phyloP scores from a whole-genome alignment of 1,140 invertebrate species.

The Mizuhopecten yessoensis region DNA sequence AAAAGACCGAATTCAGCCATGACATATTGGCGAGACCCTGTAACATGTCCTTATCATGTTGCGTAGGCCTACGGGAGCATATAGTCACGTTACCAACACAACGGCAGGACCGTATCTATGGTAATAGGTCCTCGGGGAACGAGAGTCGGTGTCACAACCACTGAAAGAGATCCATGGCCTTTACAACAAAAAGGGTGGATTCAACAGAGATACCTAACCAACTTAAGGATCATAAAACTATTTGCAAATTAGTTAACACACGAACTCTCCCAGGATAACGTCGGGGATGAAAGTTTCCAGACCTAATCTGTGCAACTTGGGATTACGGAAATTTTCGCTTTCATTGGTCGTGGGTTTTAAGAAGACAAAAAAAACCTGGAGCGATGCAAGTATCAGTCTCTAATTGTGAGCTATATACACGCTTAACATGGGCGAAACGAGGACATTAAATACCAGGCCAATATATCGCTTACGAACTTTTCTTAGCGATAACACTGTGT shows the following conservation, averaged over 20 bases:
- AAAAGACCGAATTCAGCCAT: not conserved
- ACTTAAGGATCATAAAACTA: not conserved
- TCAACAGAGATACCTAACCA: not conserved
- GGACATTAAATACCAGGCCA: too few relatives aligned
- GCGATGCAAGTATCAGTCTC: not conserved
- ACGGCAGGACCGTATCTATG: not conserved
- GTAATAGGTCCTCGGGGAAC: not conserved
- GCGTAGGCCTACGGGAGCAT: not conserved
- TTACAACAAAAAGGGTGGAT: not conserved
- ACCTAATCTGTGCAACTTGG: not conserved
- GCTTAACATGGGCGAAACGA: too few relatives aligned
- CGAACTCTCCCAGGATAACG: not conserved
- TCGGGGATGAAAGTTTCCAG: not conserved
- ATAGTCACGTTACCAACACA: not conserved
- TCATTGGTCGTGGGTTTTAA: not conserved
- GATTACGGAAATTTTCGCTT: not conserved
- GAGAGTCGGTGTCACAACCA: not conserved
- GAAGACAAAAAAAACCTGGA: too few relatives aligned
- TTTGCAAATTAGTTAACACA: not conserved
- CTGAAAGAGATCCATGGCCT: not conserved
- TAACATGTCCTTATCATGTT: not conserved
- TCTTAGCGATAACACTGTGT: too few relatives aligned
- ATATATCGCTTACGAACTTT: too few relatives aligned
- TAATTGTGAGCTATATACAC: not conserved
- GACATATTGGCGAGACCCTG: not conserved